phyloP scores from a whole-genome alignment of 2,113 vertebrate genomes.

The Chlorodrepanis virens region DNA sequence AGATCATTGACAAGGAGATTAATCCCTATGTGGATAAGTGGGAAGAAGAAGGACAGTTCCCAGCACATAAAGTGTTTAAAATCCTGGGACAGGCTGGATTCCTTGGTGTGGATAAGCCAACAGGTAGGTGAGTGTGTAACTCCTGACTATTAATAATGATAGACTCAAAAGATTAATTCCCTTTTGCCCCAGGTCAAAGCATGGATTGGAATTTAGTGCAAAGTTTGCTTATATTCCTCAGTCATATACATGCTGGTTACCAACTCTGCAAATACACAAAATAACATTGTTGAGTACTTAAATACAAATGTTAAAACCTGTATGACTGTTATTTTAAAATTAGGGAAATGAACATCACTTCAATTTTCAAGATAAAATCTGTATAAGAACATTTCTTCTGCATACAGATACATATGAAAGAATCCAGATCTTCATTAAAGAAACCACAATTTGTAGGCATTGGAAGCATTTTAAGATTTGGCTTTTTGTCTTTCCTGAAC shows the following conservation, averaged over 20 bases:
- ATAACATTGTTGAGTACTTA: neutral
- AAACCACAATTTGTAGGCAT: neutral
- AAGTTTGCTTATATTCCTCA: neutral
- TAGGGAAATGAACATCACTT: neutral
- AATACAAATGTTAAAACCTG: neutral
- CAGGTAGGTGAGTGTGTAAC: conserved; percentile 49
- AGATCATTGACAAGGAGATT: conserved; percentile 86
- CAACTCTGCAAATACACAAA: neutral
- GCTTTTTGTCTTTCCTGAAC: neutral
- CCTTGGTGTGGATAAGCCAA: conserved; percentile 80
- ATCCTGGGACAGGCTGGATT: conserved; percentile 80
- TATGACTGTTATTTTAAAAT: neutral
- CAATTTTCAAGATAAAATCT: neutral
- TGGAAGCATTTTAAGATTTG: neutral
- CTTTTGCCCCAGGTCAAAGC: neutral
- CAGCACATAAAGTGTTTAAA: conserved; percentile 84
- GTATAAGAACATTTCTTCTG: neutral
- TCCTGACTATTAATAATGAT: neutral
- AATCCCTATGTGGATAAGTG: conserved; percentile 83
- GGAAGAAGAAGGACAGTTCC: conserved; percentile 81
- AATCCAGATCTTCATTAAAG: neutral
- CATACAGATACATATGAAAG: neutral
- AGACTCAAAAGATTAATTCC: neutral
- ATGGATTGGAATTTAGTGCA: neutral
- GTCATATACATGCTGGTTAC: neutral